Conservation (phyloP, 2,797 vertebrate species). For the Cossypha heuglini region DNA sequence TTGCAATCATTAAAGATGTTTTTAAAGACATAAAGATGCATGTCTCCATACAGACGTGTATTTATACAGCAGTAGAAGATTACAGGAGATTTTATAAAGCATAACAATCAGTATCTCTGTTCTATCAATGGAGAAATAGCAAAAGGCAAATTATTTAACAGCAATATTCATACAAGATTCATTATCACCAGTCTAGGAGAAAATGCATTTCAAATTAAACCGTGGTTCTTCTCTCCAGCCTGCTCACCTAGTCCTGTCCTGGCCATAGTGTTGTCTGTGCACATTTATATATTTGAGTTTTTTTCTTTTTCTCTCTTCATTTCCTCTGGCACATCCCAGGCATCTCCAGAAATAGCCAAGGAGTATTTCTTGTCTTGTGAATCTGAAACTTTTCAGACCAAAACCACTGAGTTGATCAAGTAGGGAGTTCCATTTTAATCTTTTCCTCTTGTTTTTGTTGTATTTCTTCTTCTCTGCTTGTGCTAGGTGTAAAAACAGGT, state of each 20-base stretch:
- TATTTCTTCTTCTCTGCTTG: background rate
- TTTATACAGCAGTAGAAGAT: background rate
- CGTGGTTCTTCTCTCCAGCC: background rate
- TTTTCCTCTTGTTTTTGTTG: background rate
- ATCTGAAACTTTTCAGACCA: background rate
- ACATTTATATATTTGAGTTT: background rate
- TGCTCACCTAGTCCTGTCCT: background rate
- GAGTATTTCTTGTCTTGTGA: background rate
- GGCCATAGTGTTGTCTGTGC: background rate
- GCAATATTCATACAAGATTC: background rate
- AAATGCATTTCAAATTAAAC: background rate
- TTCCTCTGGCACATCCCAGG: background rate
- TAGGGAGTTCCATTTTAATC: background rate
- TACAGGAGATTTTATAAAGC: background rate
- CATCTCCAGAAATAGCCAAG: background rate
- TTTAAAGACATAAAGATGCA: too few relatives aligned
- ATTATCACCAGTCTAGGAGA: background rate
- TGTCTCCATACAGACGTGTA: background rate
- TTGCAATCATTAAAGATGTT: background rate
- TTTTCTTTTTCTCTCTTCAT: background rate
- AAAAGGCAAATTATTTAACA: background rate
- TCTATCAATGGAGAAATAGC: background rate
- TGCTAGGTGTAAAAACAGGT: background rate
- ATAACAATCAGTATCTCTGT: background rate
- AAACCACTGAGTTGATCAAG: background rate